A percentile compares a stretch with the other conserved stretches of the same genome.
Evolutionary conservation across 2,113 vertebrate species (phyloP).

Genomic region (Neolamprologus devosi): DNA sequence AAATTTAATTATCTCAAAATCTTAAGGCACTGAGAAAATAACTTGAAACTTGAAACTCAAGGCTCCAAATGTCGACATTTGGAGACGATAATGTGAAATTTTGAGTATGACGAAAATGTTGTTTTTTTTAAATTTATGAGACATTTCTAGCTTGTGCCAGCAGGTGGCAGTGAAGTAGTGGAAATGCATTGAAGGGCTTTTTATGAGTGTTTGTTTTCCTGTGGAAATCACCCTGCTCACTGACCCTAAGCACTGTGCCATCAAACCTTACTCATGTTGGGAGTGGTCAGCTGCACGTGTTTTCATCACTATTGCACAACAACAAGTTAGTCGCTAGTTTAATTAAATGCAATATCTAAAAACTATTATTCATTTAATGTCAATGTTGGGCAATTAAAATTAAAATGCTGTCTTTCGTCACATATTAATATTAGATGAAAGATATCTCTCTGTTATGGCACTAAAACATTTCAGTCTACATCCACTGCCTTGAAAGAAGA

Average conservation of each 20-base stretch:
- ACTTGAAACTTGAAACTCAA: neutral
- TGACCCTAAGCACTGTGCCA: neutral
- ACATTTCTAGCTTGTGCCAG: neutral
- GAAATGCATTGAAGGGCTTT: neutral
- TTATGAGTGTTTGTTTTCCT: neutral
- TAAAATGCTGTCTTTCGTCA: neutral
- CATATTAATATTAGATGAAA: neutral
- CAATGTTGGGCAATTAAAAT: neutral
- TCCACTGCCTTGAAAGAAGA: neutral
- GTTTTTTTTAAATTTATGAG: fast-evolving
- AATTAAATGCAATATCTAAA: neutral
- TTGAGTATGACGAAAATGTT: neutral
- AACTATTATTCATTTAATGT: neutral
- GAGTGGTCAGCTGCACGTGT: neutral
- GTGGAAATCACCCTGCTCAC: neutral
- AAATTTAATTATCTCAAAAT: neutral
- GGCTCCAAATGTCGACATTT: neutral
- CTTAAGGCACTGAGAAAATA: neutral
- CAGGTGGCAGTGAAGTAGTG: conserved; percentile 21
- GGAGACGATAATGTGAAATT: neutral
- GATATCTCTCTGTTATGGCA: neutral
- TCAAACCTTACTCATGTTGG: neutral
- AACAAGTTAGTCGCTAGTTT: neutral
- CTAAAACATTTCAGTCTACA: neutral
- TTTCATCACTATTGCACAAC: neutral